These are phyloP conservation scores for Germaria angustata DNA, from an alignment of 2,888 invertebrate species.

Conservation along the genomic window DNA sequence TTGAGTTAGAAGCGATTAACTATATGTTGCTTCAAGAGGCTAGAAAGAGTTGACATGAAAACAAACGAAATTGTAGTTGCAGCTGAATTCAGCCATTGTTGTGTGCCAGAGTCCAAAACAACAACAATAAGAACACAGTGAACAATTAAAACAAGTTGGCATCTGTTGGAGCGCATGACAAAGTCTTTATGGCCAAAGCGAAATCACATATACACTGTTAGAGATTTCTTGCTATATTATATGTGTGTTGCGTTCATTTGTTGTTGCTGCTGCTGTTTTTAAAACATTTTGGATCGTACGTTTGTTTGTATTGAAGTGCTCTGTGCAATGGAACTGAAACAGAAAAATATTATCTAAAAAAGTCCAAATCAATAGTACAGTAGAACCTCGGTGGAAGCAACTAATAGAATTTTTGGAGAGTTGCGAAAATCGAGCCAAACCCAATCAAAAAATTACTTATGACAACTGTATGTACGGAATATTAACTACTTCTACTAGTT, in stretches of 20 bases:
- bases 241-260: not conserved
- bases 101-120: constrained; percentile 7
- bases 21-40: not conserved
- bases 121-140: not conserved
- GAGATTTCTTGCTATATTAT: not conserved
- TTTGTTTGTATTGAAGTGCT: no score
- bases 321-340: not conserved
- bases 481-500: no score
- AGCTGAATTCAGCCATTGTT: constrained; percentile 66
- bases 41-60: constrained; percentile 49
- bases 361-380: no score
- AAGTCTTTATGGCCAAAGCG: constrained; percentile 21
- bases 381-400: no score
- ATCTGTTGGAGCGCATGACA: constrained; percentile 43
- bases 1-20: constrained; percentile 11
- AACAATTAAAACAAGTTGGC: constrained; percentile 25
- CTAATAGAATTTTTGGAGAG: no score
- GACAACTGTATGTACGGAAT: no score
- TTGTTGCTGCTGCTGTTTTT: not conserved
- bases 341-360: no score
- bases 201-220: constrained; percentile 39
- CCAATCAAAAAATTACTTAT: no score
- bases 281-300: no score
- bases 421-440: no score
- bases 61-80: constrained; percentile 36